These are phyloP conservation scores for Diaphora mendica DNA, from an alignment of 2,888 invertebrate genomes.

Conservation along the genomic window DNA sequence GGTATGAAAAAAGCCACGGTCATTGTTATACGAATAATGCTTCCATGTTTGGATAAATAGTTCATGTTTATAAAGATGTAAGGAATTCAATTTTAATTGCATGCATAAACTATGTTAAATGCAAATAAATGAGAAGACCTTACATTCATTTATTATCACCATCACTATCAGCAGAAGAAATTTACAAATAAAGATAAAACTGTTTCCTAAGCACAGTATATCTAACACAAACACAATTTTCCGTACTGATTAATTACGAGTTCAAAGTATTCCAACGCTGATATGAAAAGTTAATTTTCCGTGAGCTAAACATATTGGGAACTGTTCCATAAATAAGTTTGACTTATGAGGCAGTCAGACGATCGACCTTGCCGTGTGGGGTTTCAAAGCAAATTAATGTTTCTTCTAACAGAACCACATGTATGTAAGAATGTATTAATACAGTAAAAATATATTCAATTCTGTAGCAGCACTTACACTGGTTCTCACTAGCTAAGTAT, in stretches of 20 bases:
- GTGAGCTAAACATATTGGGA: not conserved
- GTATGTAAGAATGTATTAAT: not conserved
- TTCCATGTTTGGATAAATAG: constrained; percentile 3
- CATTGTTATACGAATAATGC: constrained; percentile 28
- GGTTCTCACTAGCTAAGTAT: too few species aligned
- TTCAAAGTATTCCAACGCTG: not conserved
- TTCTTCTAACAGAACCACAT: constrained; percentile 25
- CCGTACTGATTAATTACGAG: not conserved
- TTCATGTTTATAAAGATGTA: not conserved
- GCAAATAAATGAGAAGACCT: too few species aligned
- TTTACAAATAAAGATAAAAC: too few species aligned
- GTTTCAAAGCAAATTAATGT: constrained; percentile 47
- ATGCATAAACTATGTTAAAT: too few species aligned
- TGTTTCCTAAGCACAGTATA: not conserved
- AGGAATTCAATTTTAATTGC: too few species aligned
- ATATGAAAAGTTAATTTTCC: constrained; percentile 8
- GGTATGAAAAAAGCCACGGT: constrained; percentile 44
- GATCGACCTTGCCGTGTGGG: not conserved
- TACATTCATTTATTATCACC: too few species aligned
- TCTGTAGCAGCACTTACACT: not conserved
- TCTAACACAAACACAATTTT: not conserved
- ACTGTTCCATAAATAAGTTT: constrained; percentile 8
- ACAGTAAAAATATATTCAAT: not conserved
- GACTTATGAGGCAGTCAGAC: constrained; percentile 1
- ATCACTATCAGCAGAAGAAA: too few species aligned